phyloP scores from a whole-genome alignment of 2,797 vertebrate species.

The Fringilla coelebs region DNA sequence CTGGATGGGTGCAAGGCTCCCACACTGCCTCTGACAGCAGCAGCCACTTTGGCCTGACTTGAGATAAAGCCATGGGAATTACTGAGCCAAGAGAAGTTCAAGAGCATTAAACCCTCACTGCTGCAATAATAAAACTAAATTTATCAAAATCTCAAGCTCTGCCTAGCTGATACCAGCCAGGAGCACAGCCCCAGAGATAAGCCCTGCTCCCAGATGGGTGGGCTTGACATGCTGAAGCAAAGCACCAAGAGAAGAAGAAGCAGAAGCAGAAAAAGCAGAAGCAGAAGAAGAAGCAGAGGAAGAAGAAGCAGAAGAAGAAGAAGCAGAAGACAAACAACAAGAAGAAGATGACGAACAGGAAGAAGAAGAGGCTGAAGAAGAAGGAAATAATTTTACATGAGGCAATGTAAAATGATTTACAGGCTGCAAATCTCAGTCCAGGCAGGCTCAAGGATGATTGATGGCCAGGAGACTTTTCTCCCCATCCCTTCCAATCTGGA shows the following conservation, averaged over 20 bases:
- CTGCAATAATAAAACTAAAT: background rate
- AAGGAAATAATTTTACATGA: background rate
- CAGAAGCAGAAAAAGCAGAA: too few species aligned
- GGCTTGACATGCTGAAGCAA: background rate
- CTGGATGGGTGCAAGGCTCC: background rate
- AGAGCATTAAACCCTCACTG: background rate
- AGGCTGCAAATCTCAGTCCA: background rate
- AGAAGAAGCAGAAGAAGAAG: too few species aligned
- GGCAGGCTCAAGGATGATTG: background rate
- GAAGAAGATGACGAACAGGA: too few species aligned
- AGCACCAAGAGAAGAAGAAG: rapidly evolving
- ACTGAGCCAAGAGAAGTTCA: background rate
- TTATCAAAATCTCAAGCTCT: background rate
- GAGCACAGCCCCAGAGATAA: background rate
- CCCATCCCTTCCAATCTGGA: background rate
- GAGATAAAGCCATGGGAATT: background rate
- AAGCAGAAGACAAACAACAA: rapidly evolving
- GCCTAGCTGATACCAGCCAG: background rate
- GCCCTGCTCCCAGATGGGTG: background rate
- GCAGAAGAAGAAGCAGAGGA: rapidly evolving
- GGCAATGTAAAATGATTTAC: background rate
- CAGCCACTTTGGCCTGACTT: background rate
- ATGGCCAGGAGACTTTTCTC: background rate
- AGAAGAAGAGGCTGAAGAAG: background rate
- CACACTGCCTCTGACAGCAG: background rate